phyloP scores from a whole-genome alignment of 2,113 vertebrate species.

The western clawed frog (Xenopus tropicalis) region DNA sequence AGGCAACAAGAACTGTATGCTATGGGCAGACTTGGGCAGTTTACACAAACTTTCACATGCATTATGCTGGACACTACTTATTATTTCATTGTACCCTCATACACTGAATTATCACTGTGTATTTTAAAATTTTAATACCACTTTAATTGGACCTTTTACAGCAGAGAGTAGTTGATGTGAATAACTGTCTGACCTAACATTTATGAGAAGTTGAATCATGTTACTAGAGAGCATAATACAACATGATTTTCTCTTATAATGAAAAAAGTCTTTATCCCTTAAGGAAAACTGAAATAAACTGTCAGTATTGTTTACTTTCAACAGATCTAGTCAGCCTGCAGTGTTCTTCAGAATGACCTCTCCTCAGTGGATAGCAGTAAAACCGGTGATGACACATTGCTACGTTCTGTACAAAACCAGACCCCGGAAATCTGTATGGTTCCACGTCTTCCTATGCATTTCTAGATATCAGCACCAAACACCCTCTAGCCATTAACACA shows the following conservation, averaged over 20 bases:
- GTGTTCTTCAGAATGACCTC: conserved; percentile 4
- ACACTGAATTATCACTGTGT: too few species aligned
- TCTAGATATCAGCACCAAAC: conserved; percentile 1
- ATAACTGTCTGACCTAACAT: too few species aligned
- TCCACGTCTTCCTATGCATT: not conserved
- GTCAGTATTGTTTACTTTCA: conserved; percentile 13
- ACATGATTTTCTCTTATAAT: not conserved
- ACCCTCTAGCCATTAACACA: conserved; percentile 31
- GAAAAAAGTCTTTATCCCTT: not conserved
- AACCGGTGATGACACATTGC: conserved; percentile 5
- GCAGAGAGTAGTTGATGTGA: too few species aligned
- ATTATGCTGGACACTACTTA: too few species aligned
- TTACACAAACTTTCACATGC: too few species aligned
- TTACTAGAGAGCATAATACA: too few species aligned
- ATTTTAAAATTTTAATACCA: too few species aligned
- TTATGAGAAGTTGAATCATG: too few species aligned
- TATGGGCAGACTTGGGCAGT: too few species aligned
- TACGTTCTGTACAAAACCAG: not conserved
- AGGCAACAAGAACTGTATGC: too few species aligned
- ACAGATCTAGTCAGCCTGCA: conserved; percentile 30
- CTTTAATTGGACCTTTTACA: too few species aligned
- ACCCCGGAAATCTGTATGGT: conserved; percentile 22
- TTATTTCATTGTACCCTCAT: too few species aligned
- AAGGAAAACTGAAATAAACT: conserved; percentile 4
- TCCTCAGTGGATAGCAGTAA: conserved; percentile 34